Evolutionary conservation across 2,888 invertebrate genomes (phyloP).

Genomic region (Drosophila kanekoi): DNA sequence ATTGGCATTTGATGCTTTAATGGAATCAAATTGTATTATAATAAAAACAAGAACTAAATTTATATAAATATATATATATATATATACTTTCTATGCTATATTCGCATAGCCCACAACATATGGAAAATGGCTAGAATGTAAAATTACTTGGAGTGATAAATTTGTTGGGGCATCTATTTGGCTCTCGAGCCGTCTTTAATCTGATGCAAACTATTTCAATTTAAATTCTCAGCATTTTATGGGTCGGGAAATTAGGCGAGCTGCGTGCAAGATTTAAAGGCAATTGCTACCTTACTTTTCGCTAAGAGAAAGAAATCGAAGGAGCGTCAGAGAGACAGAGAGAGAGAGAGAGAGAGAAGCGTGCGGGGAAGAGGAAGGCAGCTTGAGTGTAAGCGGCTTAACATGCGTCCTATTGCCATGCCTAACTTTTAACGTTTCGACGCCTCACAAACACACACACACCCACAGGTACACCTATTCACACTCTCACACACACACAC

Average conservation of each 20-base stretch:
- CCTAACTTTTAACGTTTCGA: slow-evolving; percentile 75
- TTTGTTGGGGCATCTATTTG: slow-evolving; percentile 2
- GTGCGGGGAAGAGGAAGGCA: not conserved
- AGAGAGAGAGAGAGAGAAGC: not conserved
- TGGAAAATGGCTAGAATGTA: not conserved
- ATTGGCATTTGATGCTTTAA: not conserved
- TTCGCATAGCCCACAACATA: not conserved
- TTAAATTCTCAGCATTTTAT: slow-evolving; percentile 58
- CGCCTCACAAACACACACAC: slow-evolving; percentile 37
- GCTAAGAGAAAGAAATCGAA: not conserved
- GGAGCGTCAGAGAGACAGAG: not conserved
- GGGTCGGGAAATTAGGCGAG: slow-evolving; percentile 37
- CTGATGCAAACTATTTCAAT: slow-evolving; percentile 47
- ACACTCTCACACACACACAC: not conserved
- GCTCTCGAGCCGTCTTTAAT: not conserved
- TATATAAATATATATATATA: not conserved
- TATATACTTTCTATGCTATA: too few relatives aligned
- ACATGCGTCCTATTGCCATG: slow-evolving; percentile 60
- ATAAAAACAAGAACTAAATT: not conserved
- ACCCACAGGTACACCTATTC: not conserved
- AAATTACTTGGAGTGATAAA: slow-evolving; percentile 3
- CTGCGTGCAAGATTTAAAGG: slow-evolving; percentile 39
- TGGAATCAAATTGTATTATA: not conserved
- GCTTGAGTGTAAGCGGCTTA: slow-evolving; percentile 64
- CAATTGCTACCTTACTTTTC: slow-evolving; percentile 29